Base-by-base conservation (phyloP, 2,888 invertebrate genomes). In the Eustalomyia histrio region DNA sequence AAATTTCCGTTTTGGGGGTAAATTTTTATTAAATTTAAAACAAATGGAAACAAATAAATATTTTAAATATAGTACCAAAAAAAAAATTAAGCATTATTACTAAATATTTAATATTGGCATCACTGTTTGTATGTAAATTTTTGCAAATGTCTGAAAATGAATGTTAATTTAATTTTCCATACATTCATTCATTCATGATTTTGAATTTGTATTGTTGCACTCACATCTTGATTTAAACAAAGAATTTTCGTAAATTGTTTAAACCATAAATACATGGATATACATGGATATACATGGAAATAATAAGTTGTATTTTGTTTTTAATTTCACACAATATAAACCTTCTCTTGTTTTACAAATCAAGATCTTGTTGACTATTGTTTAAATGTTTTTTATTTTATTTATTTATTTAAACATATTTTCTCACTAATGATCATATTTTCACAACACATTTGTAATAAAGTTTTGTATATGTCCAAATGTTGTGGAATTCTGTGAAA, bases 341-440 rank as follows among this genome's bases (percentile, higher is more conserved):
- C n/a, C 43, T n/a, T 47, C 43, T 47, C 43, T 12, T 47, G 12
- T 39, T 39, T 39, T 12, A 39, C 7, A 65, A 69, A 80, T 80
- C 64, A 53, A 75, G 65, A 76, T 82, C 72, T 75, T 14, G 58
- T 73, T 63, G 29, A n/a, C 68, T 78, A 78, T 78, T 78, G 67
- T 78, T 78, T 63, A 29, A 29, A 29, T n/a, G 29, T 29, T 29
- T 29, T 29, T 29, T 21, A 2, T 21, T 21, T 6, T 6, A 7
- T 24, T 24, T 24, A 65, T 60, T 24, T 33, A n/a, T 65, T 33
- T 18, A 79, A 73, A 67, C n/a, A 55, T 73, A 73, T 79, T 71
- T 76, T 78, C 64, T 79, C 72, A 67, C 78, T 79, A 79, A 79
- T 79, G 78, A 79, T 79, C 78, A 47, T 50, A 78, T 24, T 24